Percentiles rank a stretch among this genome's conserved stretches.
Conservation (phyloP, 2,797 vertebrate genomes). For the Hozukius guyotensis region DNA sequence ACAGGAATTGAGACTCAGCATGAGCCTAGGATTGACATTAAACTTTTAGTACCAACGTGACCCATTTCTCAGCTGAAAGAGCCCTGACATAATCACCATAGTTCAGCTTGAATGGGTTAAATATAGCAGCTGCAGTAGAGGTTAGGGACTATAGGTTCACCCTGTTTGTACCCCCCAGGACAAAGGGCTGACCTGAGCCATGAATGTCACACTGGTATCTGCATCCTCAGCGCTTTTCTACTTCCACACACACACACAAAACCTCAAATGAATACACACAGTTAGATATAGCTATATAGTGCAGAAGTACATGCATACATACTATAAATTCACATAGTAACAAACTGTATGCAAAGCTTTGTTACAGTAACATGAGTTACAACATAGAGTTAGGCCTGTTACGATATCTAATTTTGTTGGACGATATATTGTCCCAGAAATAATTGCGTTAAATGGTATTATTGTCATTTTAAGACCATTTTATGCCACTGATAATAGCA, state of each 20-base stretch:
- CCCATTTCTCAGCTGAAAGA: constrained; percentile 4
- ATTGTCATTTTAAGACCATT: background rate
- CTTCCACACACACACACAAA: constrained; percentile 1
- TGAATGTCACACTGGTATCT: constrained; percentile 60
- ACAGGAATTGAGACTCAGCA: background rate
- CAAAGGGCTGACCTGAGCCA: constrained; percentile 72
- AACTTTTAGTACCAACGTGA: background rate
- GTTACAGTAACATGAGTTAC: background rate
- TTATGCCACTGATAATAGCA: background rate
- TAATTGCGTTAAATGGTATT: background rate
- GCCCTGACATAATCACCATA: constrained; percentile 7
- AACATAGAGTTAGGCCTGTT: background rate
- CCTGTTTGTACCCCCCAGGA: constrained; percentile 65
- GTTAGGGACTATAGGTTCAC: constrained; percentile 46
- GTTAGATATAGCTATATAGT: background rate
- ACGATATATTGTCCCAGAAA: background rate
- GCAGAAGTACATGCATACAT: background rate
- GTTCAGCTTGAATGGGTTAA: constrained; percentile 49
- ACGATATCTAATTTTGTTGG: background rate
- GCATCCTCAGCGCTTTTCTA: constrained; percentile 64
- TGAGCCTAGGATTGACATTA: background rate
- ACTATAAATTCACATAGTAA: background rate
- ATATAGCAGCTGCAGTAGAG: constrained; percentile 50
- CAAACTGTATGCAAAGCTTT: background rate
- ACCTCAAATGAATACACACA: background rate